Base-by-base conservation (phyloP, 2,113 vertebrate species). In the Diglossa brunneiventris region DNA sequence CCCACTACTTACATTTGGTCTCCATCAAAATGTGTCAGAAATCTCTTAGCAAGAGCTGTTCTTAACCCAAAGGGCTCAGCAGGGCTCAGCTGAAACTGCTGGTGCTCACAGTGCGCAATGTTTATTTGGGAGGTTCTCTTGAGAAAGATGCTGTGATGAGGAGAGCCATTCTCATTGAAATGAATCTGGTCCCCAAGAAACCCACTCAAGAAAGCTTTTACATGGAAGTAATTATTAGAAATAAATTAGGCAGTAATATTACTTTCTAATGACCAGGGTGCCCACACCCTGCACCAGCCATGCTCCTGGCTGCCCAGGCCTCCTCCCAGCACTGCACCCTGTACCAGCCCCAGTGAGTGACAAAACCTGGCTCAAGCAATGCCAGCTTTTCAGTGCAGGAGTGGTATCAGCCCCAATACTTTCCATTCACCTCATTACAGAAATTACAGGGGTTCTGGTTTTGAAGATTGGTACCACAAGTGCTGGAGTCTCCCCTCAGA, bases 211-310 rank as follows among this genome's bases (percentile, higher is more conserved):
- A 68, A 15, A 66, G 28, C 10, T 83, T 56, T 58, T 11, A 41
- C 31, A 56, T 10, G 15, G 22, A 90, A 58, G 31, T 2, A 1
- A 46, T 24, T 46, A 26, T 20, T 46, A 55, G 26, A 46, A 55
- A 46, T 24, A 20, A 14, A 2, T 31, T 37, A 31, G 62, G 7
- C 20, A 55, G 13, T 20, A 19, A 37, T 24, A 46, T 15, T 37
- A 46, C 4, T 23, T 91, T 62, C 28, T 46, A 41, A 49, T 5
- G 31, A 28, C 11, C 37, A 44, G 22, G 35, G 11, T 50, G 47
- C 13, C 46, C 6, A 1, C 9, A 3, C 16, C 1, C 2, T 5
- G 13, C 62, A n/a, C 21, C 4, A 30, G 23, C 42, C 5, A 0
- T 10, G 15, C 3, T 53, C 13, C 76, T 44, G 72, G 37, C n/a